A percentile compares a stretch with the other conserved stretches of the same genome.
Evolutionary conservation across 2,113 vertebrate genomes (phyloP).

Genomic region (Amazona guildingii): DNA sequence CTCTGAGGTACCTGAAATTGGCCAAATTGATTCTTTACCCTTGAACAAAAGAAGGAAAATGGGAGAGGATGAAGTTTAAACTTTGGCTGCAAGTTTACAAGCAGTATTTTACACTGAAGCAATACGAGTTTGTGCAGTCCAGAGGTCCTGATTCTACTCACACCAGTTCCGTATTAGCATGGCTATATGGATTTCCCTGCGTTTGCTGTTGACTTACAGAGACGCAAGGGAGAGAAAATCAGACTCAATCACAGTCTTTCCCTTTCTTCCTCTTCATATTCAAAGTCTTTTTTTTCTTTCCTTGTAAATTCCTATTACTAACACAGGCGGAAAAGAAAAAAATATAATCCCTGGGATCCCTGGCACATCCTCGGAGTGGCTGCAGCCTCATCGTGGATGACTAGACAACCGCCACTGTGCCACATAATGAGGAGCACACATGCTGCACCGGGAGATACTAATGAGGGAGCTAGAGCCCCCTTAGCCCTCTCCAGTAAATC

Average conservation of each 20-base stretch:
- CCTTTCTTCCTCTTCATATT: constrained; percentile 1
- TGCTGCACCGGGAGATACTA: constrained; percentile 57
- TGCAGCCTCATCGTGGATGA: constrained; percentile 43
- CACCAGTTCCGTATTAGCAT: background rate
- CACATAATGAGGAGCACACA: constrained; percentile 65
- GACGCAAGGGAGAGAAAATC: background rate
- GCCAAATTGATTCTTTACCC: background rate
- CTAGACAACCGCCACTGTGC: constrained; percentile 45
- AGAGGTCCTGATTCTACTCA: background rate
- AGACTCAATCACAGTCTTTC: background rate
- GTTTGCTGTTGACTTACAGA: background rate
- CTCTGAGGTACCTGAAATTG: background rate
- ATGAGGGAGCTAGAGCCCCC: constrained; percentile 65
- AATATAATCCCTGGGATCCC: background rate
- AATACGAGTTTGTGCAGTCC: background rate
- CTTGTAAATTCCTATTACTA: constrained; percentile 31
- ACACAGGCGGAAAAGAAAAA: background rate
- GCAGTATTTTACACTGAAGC: background rate
- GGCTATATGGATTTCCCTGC: background rate
- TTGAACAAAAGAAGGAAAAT: background rate
- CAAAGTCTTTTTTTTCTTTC: background rate
- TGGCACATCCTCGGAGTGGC: constrained; percentile 28
- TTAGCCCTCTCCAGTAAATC: constrained; percentile 67
- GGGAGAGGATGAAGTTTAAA: background rate
- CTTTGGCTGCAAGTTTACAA: background rate